phyloP scores from a whole-genome alignment of 2,113 vertebrate species.

The Cyanoderma ruficeps region DNA sequence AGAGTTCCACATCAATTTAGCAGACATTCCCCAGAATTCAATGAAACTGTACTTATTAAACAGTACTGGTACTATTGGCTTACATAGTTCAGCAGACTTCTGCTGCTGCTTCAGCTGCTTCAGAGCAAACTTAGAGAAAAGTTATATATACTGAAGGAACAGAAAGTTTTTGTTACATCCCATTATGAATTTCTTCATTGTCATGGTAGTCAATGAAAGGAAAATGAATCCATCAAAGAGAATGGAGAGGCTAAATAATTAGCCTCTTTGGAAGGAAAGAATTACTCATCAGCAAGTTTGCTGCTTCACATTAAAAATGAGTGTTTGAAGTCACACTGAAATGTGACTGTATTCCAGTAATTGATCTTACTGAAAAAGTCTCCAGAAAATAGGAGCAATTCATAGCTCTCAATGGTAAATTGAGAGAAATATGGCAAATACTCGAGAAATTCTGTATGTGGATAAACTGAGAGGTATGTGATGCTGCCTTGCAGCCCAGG shows the following conservation, averaged over 20 bases:
- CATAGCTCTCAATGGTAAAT: not conserved
- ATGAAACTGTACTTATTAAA: not conserved
- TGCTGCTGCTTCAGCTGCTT: not conserved
- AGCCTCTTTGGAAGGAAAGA: constrained; percentile 24
- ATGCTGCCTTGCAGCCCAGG: rapidly evolving
- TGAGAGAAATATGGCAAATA: not conserved
- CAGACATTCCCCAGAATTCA: not conserved
- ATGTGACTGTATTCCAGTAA: not conserved
- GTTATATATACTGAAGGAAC: not conserved
- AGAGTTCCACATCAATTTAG: not conserved
- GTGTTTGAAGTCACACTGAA: not conserved
- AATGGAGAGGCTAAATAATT: constrained; percentile 23
- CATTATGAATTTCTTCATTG: not conserved
- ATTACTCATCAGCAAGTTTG: constrained; percentile 18
- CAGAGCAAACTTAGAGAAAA: constrained; percentile 1
- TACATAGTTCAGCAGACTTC: not conserved
- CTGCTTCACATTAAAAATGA: not conserved
- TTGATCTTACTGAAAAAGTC: not conserved
- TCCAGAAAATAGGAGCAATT: not conserved
- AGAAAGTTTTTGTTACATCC: not conserved
- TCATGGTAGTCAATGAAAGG: not conserved
- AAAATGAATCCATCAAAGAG: not conserved
- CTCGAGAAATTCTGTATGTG: not conserved
- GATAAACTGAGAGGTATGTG: not conserved
- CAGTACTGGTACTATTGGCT: not conserved